Base-by-base conservation (phyloP, 2,888 invertebrate genomes). In the Globia sparganii region DNA sequence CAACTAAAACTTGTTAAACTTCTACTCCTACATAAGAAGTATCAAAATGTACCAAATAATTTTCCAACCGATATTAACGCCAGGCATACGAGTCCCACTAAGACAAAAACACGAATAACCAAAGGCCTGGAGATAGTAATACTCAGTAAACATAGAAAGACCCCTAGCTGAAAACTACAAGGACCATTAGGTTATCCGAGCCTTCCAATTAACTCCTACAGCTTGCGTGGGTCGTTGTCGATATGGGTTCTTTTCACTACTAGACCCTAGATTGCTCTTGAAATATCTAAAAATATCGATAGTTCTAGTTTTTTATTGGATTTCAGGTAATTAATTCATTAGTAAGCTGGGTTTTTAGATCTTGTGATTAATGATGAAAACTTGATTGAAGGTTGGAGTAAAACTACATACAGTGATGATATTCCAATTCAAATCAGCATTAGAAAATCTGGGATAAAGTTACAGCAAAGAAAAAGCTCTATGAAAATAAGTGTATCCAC, bases 181-280 rank as follows among this genome's bases (percentile, higher is more conserved):
- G 69, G 28, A 77, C 69, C 83, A 86, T 79, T 86, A 84, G 77
- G 76, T 77, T 83, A 83, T 72, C 69, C 62, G 79, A 86, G 79
- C 79, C 76, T 76, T 86, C 76, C 79, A 84, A 84, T 84, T 84
- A 84, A 83, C 83, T 78, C 40, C 53, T 46, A 73, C 75, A 72
- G 71, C 65, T 83, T 78, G 76, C 69, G 79, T 83, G 79, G 56
- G 79, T 74, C 53, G 75, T 49, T 56, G 43, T 65, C 56, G 62
- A 77, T 85, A 82, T 43, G 31, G 40, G 9, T 62, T 65, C 53
- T 43, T 72, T 69, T 85, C 69, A 72, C 4, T 65, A 25, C 61
- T 53, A 69, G 49, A 71, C 34, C 11, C 65, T 53, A 68, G 61
- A 73, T 53, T 72, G 66, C 69, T 75, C 40, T 82, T 72, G 69